Percentiles rank a stretch among this genome's conserved stretches.
These are phyloP conservation scores for Baryphthengus martii DNA, from an alignment of 2,113 vertebrate species.

Conservation along the genomic window DNA sequence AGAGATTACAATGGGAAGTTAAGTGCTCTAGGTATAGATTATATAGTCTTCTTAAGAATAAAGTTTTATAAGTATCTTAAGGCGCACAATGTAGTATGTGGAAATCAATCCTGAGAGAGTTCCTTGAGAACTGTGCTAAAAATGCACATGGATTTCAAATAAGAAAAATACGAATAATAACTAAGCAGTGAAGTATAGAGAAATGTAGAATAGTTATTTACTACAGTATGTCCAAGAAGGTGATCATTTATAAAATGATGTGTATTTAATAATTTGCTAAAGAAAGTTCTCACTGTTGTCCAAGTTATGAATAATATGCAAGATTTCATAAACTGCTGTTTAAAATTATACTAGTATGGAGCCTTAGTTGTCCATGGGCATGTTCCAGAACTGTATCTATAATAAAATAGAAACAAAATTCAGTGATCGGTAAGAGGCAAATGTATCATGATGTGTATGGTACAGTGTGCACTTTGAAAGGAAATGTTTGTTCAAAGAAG, in stretches of 20 bases:
- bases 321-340: background rate
- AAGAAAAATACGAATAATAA: background rate
- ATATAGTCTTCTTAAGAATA: slow-evolving; percentile 25
- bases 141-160: background rate
- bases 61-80: slow-evolving; percentile 37
- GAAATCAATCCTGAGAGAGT: slow-evolving; percentile 17
- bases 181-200: background rate
- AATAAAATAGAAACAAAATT: background rate
- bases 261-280: slow-evolving; percentile 10
- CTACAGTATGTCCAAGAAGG: background rate
- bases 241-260: background rate
- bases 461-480: slow-evolving; percentile 10
- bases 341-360: background rate
- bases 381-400: background rate
- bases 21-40: slow-evolving; percentile 10
- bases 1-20: background rate
- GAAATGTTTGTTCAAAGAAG: slow-evolving; percentile 3
- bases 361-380: slow-evolving; percentile 3
- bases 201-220: slow-evolving; percentile 7
- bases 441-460: background rate
- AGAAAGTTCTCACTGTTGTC: background rate
- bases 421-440: background rate
- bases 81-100: background rate
- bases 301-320: background rate
- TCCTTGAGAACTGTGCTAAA: slow-evolving; percentile 19